These are phyloP conservation scores for Trididemnum nubilum DNA, from an alignment of 23 tunicate genomes.

Conservation along the genomic window DNA sequence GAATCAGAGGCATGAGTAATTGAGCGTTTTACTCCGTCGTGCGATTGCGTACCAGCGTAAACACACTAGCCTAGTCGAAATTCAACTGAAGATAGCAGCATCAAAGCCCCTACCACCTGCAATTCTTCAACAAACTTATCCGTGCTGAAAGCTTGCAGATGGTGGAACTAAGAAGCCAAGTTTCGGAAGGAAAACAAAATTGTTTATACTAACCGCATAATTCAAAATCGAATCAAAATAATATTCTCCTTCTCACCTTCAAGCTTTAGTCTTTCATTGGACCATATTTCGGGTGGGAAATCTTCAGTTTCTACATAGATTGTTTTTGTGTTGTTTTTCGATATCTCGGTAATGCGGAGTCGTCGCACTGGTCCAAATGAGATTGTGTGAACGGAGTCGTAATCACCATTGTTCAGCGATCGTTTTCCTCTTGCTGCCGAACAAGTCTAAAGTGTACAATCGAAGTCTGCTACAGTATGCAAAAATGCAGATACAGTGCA, in stretches of 20 bases:
- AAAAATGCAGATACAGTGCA: no score
- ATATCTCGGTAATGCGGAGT: conserved; percentile 18
- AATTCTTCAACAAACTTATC: conserved; percentile 89
- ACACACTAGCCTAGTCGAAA: no score
- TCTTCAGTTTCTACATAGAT: conserved; percentile 38
- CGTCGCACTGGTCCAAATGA: conserved; percentile 56
- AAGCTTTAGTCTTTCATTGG: not conserved
- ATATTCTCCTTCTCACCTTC: not conserved
- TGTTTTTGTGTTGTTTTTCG: conserved; percentile 30
- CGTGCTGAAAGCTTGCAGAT: conserved; percentile 78
- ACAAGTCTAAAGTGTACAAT: conserved; percentile 16
- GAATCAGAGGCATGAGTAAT: no score
- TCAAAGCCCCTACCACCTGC: conserved; percentile 95
- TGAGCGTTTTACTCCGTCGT: no score
- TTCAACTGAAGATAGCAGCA: not conserved
- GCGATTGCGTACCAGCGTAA: no score
- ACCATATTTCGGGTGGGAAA: not conserved
- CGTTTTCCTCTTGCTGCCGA: not conserved
- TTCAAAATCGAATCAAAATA: not conserved
- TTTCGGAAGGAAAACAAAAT: not conserved
- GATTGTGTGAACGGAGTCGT: conserved; percentile 31
- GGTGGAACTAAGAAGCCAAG: conserved; percentile 40
- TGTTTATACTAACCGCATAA: no score
- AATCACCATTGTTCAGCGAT: conserved; percentile 11
- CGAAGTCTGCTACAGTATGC: not conserved